A percentile compares a stretch with the other conserved stretches of the same genome.
phyloP scores from a whole-genome alignment of 2,797 vertebrate genomes.

The Lateolabrax maculatus region DNA sequence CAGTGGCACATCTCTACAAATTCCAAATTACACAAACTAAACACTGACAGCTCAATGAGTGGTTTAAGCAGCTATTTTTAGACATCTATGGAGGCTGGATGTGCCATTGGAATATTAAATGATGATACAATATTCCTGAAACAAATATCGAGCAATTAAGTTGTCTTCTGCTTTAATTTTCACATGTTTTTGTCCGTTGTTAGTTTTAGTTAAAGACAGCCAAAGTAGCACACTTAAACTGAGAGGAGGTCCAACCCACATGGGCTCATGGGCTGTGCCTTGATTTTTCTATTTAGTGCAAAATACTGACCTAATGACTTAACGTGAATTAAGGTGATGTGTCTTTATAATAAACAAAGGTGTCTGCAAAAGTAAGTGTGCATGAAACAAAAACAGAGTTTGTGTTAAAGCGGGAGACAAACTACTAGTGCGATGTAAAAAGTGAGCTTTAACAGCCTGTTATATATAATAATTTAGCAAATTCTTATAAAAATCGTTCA shows the following conservation, averaged over 20 bases:
- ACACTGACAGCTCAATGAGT: neutral
- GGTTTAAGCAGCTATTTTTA: neutral
- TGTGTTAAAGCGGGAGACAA: neutral
- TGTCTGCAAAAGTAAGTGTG: neutral
- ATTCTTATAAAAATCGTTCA: no score
- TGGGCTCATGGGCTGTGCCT: neutral
- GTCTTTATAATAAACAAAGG: neutral
- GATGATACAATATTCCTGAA: no score
- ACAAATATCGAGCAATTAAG: neutral
- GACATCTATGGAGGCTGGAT: neutral
- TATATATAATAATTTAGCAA: neutral
- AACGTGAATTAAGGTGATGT: neutral
- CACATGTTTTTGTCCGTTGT: neutral
- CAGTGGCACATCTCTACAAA: neutral
- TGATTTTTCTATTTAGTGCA: neutral
- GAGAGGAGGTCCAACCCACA: neutral
- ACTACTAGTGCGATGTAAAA: no score
- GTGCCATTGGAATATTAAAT: neutral
- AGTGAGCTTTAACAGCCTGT: neutral
- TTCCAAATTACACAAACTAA: neutral
- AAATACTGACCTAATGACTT: neutral
- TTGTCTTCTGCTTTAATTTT: neutral
- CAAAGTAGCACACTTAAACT: neutral
- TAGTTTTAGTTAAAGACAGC: neutral
- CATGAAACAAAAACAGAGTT: neutral